These are phyloP conservation scores for Eupithecia insigniata DNA, from an alignment of 2,888 invertebrate genomes.

Conservation along the genomic window DNA sequence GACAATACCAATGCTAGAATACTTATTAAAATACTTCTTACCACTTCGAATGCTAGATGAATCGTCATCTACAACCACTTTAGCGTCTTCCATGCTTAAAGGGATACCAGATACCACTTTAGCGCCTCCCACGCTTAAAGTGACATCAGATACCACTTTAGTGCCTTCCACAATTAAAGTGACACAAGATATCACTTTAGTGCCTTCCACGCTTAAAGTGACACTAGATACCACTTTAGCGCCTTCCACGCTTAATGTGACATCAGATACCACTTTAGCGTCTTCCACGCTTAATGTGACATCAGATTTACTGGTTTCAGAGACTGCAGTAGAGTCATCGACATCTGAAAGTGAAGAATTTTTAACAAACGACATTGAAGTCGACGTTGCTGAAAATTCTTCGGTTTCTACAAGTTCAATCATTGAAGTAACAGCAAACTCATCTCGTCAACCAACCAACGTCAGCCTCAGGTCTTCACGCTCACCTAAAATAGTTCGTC, in stretches of 20 bases:
- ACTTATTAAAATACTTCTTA: slow-evolving; percentile 3
- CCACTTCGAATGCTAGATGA: not conserved
- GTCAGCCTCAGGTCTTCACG: not conserved
- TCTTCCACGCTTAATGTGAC: slow-evolving; percentile 5
- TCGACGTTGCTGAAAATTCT: not conserved
- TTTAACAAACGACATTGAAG: slow-evolving; percentile 9
- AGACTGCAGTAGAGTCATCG: not conserved
- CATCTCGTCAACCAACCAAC: not conserved
- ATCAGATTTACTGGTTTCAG: slow-evolving; percentile 3
- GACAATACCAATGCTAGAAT: not conserved
- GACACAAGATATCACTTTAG: slow-evolving; percentile 2
- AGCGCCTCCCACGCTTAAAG: not conserved
- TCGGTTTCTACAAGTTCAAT: not conserved
- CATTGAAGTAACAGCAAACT: not conserved
- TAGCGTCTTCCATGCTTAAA: slow-evolving; percentile 1
- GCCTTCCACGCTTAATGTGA: not conserved
- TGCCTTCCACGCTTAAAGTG: not conserved
- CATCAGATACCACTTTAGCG: slow-evolving; percentile 1
- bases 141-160: slow-evolving; percentile 10
- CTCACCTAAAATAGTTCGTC: slow-evolving; percentile 13
- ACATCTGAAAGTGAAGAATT: slow-evolving; percentile 8
- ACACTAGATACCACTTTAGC: slow-evolving; percentile 7
- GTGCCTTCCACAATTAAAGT: not conserved
- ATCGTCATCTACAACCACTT: slow-evolving; percentile 5
- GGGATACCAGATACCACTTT: not conserved